Percentiles rank a stretch among this genome's conserved stretches.
These are phyloP conservation scores for Nasonovia ribisnigri DNA, from an alignment of 2,888 invertebrate species.

Conservation along the genomic window DNA sequence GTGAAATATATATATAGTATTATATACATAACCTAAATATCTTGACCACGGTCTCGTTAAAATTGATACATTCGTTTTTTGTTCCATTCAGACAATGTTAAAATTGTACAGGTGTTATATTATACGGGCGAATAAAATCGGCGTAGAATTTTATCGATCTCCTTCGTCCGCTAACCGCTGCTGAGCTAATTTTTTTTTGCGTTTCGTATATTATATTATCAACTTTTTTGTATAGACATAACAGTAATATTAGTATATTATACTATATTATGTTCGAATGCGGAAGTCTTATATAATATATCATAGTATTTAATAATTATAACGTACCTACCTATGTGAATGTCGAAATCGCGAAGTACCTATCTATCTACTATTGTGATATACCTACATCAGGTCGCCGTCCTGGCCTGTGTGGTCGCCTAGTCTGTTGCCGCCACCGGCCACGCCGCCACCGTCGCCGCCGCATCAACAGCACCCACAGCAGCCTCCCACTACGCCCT, in stretches of 20 bases:
- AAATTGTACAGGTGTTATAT: neutral
- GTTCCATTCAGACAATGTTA: neutral
- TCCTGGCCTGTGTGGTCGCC: constrained; percentile 76
- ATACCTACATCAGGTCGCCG: constrained; percentile 71
- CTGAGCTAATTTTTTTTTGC: neutral
- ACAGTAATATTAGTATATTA: neutral
- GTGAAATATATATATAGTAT: too few species aligned
- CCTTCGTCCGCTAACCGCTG: neutral
- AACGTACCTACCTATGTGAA: neutral
- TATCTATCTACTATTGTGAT: constrained; percentile 69
- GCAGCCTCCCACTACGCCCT: constrained; percentile 33
- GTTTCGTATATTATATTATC: neutral
- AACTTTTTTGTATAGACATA: neutral
- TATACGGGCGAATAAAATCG: neutral
- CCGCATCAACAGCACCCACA: constrained; percentile 20
- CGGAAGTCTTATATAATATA: neutral
- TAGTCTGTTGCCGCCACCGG: constrained; percentile 71
- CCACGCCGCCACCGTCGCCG: constrained; percentile 65
- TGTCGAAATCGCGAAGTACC: neutral
- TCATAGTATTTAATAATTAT: neutral
- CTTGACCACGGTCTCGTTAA: neutral
- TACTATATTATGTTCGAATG: neutral
- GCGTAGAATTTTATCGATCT: neutral
- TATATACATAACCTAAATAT: too few species aligned
- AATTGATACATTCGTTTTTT: neutral